These are phyloP conservation scores for Caenorhabditis sp. DNA, from an alignment of 2,888 invertebrate species.

Conservation along the genomic window DNA sequence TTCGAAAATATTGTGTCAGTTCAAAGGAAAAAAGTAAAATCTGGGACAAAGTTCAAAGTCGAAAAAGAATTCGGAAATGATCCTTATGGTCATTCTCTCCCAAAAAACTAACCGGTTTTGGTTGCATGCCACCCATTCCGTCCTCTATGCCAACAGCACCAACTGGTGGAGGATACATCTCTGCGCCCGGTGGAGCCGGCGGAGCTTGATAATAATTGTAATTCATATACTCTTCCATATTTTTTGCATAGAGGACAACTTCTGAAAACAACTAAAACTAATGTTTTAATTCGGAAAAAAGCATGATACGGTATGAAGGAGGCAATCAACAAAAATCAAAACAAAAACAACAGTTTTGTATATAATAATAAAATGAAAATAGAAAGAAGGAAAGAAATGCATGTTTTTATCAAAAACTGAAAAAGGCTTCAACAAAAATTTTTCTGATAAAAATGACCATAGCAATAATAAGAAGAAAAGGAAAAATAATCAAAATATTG, in stretches of 20 bases:
- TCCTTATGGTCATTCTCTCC: too few species aligned
- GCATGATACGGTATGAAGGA: not conserved
- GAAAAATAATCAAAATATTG: too few species aligned
- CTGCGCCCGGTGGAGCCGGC: slow-evolving; percentile 14
- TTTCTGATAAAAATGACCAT: not conserved
- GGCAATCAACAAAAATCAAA: not conserved
- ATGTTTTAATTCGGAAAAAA: slow-evolving; percentile 2
- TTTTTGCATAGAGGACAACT: slow-evolving; percentile 35
- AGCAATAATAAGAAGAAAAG: too few species aligned
- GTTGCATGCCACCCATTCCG: slow-evolving; percentile 21
- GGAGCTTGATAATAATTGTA: slow-evolving; percentile 32
- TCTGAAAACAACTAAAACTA: not conserved
- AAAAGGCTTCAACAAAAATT: not conserved
- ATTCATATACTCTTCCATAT: slow-evolving; percentile 44
- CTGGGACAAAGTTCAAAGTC: too few species aligned
- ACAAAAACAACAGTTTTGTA: not conserved
- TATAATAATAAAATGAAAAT: slow-evolving; percentile 4
- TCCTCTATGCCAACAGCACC: slow-evolving; percentile 29
- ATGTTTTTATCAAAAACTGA: not conserved
- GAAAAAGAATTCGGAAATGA: too few species aligned
- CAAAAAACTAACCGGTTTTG: slow-evolving; percentile 40
- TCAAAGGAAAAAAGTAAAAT: too few species aligned
- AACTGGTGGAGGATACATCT: slow-evolving; percentile 27
- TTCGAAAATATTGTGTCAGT: too few species aligned
- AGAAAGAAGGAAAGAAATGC: not conserved